Evolutionary conservation across 2,888 invertebrate species (phyloP), one percentile per base, ranked within the genome.

Genomic region (Lycophotia porphyrea): DNA sequence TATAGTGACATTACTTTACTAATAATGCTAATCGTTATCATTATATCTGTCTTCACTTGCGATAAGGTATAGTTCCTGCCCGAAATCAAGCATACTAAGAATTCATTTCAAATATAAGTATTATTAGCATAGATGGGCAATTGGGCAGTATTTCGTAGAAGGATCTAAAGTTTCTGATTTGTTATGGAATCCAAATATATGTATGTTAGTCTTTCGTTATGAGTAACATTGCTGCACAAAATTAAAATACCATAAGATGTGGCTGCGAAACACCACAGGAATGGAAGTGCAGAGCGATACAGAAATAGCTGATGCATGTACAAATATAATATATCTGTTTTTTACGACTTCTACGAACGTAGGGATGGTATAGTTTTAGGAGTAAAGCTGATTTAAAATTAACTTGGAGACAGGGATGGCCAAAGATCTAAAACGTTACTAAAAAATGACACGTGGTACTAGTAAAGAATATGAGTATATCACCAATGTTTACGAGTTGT

Each of bases 251-350:
- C 63, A 74, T 69, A 78, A 78, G 75, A 78, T 76, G 61, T 69
- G 27, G 72, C 72, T 73, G 71, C 66, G 69, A 72, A 73, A 88
- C 85, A 86, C 88, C 88, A 88, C 88, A 85, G 88, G 86, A 88
- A 90, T 91, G 88, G 90, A 90, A 90, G 88, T 91, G 91, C 91
- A 91, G 88, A 90, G 87, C 88, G 90, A 89, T 90, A 92, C 94
- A 93, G 92, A 94, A 94, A 94, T 95, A 95, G 90, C 92, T 90
- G 91, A 93, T 93, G 93, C 93, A 93, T 93, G 91, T 93, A 92
- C 85, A 82, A 82, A 82, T 82, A 78, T 76, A 85, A 92, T 93
- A 93, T 94, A 93, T 94, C 93, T 93, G 92, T 91, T 93, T 94
- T 94, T 95, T 94, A 95, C 92, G 94, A 94, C 93, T 94, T 92